Base-by-base conservation (phyloP, 2,888 invertebrate species). In the Pteria penguin region DNA sequence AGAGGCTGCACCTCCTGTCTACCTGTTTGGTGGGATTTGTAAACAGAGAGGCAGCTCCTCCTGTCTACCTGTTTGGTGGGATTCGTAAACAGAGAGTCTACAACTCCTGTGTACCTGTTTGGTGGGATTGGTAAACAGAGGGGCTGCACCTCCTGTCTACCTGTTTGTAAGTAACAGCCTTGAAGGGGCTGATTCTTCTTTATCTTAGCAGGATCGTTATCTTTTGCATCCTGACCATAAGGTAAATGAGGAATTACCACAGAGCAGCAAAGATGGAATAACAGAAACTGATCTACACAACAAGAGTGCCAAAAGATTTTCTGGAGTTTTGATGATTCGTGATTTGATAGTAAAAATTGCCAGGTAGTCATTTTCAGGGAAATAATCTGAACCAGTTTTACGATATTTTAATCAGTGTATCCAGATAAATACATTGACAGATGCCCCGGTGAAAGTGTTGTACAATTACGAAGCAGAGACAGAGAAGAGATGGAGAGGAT, bases 111-210 rank as follows among this genome's bases (percentile, higher is more conserved):
- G n/a, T n/a, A n/a, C n/a, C n/a, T n/a, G 62, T n/a, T 29, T 33
- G 63, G 63, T 63, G 26, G 26, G 63, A 36, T 36, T 63, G 3
- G 22, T 63, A 4, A 45, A 63, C 24, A 5, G 54, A 5, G 66
- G 54, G 27, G 66, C 66, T 1, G n/a, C 1, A 22, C 54, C 54
- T 52, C 66, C 66, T 26, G 54, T 66, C 52, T 66, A 27, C 18
- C 52, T 52, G 2, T 52, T 27, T 52, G 11, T 67, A 27, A 57
- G 2, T 31, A n/a, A 29, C 29, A 8, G 24, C 18, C 54, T 66
- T 4, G 52, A 54, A 18, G 54, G 24, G 26, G 52, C 29, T 45
- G 66, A 55, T 55, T n/a, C 54, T 66, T 26, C 18, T 55, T 55
- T 22, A 55, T 14, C n/a, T 55, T 18, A 22, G 22, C 67, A 67